These are phyloP conservation scores for Rhadinocentrus ornatus DNA, from an alignment of 2,797 vertebrate genomes.

Conservation along the genomic window DNA sequence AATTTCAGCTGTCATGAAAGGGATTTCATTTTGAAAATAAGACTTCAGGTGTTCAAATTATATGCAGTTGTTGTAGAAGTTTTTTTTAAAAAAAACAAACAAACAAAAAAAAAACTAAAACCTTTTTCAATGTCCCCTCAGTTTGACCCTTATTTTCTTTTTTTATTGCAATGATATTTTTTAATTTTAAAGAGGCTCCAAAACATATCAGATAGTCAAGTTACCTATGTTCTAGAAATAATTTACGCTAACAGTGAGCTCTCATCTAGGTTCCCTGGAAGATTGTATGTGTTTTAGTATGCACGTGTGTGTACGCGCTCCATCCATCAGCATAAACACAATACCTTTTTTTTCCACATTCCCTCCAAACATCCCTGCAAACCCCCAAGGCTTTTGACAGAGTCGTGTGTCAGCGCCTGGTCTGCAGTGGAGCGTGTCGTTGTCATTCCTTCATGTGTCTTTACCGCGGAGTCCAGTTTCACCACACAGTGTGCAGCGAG, in stretches of 20 bases:
- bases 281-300: conserved; percentile 2
- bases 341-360: conserved; percentile 41
- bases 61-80: too few species aligned
- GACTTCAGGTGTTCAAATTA: background rate
- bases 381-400: conserved; percentile 27
- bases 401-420: conserved; percentile 59
- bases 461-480: conserved; percentile 32
- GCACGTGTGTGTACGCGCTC: conserved; percentile 2
- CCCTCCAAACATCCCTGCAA: conserved; percentile 40
- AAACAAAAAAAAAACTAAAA: too few species aligned
- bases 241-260: conserved; percentile 11
- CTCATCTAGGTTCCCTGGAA: conserved; percentile 3
- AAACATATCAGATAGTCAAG: background rate
- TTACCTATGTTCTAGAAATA: background rate
- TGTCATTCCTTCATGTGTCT: conserved; percentile 35
- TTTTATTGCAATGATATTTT: background rate
- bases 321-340: conserved; percentile 38
- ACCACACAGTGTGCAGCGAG: background rate
- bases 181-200: background rate
- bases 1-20: conserved; percentile 3
- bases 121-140: too few species aligned
- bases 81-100: too few species aligned
- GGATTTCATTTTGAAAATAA: background rate
- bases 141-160: too few species aligned
- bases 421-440: conserved; percentile 44